Evolutionary conservation across 2,888 invertebrate species (phyloP).

Genomic region (Temnothorax ravouxi): DNA sequence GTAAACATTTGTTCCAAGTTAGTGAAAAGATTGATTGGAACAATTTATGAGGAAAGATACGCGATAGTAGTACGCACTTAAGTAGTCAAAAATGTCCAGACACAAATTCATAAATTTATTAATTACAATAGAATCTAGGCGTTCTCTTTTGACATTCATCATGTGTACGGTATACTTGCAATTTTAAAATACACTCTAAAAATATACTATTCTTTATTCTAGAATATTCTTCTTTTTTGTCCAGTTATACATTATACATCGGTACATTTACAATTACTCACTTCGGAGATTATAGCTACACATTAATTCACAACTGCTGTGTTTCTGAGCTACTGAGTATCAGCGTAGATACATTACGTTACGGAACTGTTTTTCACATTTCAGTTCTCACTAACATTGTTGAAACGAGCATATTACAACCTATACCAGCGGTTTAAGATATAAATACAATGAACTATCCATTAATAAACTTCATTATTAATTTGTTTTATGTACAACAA

Average conservation of each 20-base stretch:
- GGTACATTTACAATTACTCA: conserved; percentile 54
- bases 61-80: conserved; percentile 29
- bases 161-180: conserved; percentile 71
- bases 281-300: conserved; percentile 58
- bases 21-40: not conserved
- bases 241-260: conserved; percentile 50
- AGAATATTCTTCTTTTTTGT: conserved; percentile 63
- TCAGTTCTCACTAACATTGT: conserved; percentile 57
- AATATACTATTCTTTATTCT: conserved; percentile 83
- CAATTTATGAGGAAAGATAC: conserved; percentile 11
- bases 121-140: conserved; percentile 79
- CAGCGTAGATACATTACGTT: conserved; percentile 54
- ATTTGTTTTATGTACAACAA: conserved; percentile 40
- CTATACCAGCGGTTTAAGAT: conserved; percentile 55
- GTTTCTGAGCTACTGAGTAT: conserved; percentile 47
- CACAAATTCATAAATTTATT: conserved; percentile 81
- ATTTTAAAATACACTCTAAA: conserved; percentile 84
- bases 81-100: conserved; percentile 63
- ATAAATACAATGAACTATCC: conserved; percentile 57
- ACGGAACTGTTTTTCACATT: conserved; percentile 53
- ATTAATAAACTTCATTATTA: conserved; percentile 54
- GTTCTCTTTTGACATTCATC: conserved; percentile 77
- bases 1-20: conserved; percentile 57
- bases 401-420: conserved; percentile 55
- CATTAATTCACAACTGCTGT: conserved; percentile 62